Conservation (phyloP, 2,113 vertebrate species). For the Clarias macrocephalus region DNA sequence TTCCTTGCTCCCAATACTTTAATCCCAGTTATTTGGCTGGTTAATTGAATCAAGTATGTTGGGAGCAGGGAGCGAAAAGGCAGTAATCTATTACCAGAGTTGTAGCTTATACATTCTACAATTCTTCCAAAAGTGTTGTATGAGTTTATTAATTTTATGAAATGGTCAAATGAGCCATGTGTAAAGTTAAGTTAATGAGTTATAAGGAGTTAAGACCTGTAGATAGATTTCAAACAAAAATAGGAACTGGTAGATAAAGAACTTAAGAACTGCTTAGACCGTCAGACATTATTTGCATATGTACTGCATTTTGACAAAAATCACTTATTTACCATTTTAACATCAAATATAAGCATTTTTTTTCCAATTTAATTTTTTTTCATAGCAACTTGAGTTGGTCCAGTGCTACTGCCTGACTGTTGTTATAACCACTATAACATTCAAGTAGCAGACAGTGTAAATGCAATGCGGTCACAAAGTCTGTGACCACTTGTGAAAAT, state of each 20-base stretch:
- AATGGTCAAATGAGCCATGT: neutral
- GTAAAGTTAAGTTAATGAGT: neutral
- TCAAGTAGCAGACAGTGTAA: neutral
- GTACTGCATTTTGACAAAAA: neutral
- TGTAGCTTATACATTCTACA: neutral
- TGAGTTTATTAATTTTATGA: neutral
- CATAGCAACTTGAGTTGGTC: neutral
- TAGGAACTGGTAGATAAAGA: neutral
- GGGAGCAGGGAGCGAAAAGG: neutral
- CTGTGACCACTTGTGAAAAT: neutral
- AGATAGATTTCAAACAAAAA: neutral
- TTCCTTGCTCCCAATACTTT: neutral
- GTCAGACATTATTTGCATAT: neutral
- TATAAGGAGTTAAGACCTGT: neutral
- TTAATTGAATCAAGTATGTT: neutral
- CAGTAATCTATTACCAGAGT: neutral
- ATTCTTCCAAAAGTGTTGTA: neutral
- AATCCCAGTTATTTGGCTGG: neutral
- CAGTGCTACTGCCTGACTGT: neutral
- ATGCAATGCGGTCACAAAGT: neutral
- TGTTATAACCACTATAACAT: neutral
- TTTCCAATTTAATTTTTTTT: neutral
- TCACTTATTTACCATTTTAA: too few relatives aligned
- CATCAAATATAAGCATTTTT: too few relatives aligned
- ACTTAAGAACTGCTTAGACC: neutral